phyloP scores from a whole-genome alignment of 37 sponge, comb jelly and placozoan genomes.

The Geodia barretti region DNA sequence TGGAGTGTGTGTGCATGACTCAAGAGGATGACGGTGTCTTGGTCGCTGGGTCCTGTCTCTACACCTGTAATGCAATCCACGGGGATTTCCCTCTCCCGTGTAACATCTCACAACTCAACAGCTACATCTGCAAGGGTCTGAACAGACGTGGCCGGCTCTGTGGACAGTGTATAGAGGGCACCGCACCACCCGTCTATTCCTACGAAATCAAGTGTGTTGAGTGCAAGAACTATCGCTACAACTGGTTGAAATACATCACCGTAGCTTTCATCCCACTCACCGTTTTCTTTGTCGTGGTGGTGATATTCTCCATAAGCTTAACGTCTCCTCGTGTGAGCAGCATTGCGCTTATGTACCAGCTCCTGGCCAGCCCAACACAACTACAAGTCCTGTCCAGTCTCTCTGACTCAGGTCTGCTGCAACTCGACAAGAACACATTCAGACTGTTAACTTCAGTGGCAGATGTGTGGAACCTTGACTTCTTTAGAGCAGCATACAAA shows the following conservation, averaged over 20 bases:
- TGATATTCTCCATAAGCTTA: neutral
- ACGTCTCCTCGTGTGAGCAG: neutral
- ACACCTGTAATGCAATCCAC: neutral
- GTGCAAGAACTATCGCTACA: neutral
- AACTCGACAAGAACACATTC: neutral
- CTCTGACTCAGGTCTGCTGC: neutral
- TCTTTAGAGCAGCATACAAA: neutral
- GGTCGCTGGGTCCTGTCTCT: neutral
- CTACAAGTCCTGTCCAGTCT: neutral
- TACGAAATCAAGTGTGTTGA: neutral
- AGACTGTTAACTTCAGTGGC: neutral
- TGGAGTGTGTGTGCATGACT: neutral
- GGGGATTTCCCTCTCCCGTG: neutral
- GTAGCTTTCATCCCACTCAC: neutral
- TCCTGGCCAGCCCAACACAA: neutral
- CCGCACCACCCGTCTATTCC: conserved; percentile 3
- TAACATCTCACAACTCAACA: neutral
- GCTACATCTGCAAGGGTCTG: neutral
- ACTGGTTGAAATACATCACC: neutral
- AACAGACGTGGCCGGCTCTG: neutral
- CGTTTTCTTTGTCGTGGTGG: neutral
- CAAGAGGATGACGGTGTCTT: neutral
- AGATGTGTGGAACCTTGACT: conserved; percentile 1
- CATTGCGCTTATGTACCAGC: neutral
- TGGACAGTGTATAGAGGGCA: neutral